Percentiles rank a stretch among this genome's conserved stretches.
phyloP scores from a whole-genome alignment of 2,797 vertebrate genomes.

The Pantherophis vulpinus region DNA sequence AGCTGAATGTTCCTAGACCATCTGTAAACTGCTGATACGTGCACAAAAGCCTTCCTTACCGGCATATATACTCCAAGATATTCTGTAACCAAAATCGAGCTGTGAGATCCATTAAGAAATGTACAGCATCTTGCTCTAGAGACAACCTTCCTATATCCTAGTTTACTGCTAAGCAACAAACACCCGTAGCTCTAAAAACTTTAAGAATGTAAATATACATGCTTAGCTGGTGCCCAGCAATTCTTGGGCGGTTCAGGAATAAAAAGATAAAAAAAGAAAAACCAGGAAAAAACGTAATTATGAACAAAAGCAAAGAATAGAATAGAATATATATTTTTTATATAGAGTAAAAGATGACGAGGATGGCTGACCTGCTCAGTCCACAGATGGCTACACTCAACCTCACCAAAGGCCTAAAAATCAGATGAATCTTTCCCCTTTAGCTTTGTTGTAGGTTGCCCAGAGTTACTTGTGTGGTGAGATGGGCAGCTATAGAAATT shows the following conservation, averaged over 20 bases:
- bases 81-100: constrained; percentile 27
- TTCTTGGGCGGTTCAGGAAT: neutral
- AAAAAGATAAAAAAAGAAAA: neutral
- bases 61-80: neutral
- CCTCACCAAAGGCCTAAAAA: neutral
- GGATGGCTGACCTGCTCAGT: neutral
- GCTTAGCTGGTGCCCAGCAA: neutral
- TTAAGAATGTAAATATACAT: neutral
- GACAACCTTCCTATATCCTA: constrained; percentile 36
- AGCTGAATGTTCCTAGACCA: neutral
- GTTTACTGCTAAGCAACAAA: constrained; percentile 39
- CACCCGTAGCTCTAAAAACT: constrained; percentile 26
- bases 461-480: neutral
- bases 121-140: constrained; percentile 52
- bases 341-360: neutral
- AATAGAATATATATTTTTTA: no score
- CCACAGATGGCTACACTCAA: neutral
- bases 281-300: neutral
- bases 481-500: neutral
- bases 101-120: constrained; percentile 34
- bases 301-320: neutral
- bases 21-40: constrained; percentile 14
- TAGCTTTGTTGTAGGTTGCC: neutral
- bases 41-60: neutral
- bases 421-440: neutral